These are phyloP conservation scores for Piprites chloris DNA, from an alignment of 2,113 vertebrate species.

Conservation along the genomic window DNA sequence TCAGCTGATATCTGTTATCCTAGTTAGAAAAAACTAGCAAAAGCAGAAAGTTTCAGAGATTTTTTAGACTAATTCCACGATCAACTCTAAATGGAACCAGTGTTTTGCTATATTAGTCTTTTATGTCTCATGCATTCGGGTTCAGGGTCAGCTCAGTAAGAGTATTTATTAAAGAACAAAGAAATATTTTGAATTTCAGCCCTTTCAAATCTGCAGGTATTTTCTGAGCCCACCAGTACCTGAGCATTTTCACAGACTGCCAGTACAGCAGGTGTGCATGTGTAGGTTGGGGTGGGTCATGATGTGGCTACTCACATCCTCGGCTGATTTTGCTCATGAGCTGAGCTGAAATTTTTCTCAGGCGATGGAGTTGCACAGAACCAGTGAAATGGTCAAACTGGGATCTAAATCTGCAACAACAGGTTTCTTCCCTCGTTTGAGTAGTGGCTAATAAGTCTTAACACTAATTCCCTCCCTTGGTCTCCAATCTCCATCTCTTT, in stretches of 20 bases:
- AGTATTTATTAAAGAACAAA: neutral
- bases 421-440: neutral
- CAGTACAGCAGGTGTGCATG: neutral
- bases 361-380: neutral
- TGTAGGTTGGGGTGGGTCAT: neutral
- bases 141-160: neutral
- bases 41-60: neutral
- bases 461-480: constrained; percentile 29
- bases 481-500: neutral
- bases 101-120: neutral
- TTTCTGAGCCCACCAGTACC: neutral
- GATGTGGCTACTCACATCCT: neutral
- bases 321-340: neutral
- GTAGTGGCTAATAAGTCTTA: neutral
- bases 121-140: neutral
- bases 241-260: neutral
- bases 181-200: neutral
- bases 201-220: neutral
- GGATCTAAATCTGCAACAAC: neutral
- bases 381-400: neutral
- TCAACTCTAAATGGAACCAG: neutral
- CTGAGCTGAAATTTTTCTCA: neutral
- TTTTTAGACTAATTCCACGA: neutral
- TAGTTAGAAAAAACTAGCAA: neutral
- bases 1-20: neutral